Evolutionary conservation across 2,113 vertebrate genomes (phyloP).

Genomic region (Campylomormyrus numenius): DNA sequence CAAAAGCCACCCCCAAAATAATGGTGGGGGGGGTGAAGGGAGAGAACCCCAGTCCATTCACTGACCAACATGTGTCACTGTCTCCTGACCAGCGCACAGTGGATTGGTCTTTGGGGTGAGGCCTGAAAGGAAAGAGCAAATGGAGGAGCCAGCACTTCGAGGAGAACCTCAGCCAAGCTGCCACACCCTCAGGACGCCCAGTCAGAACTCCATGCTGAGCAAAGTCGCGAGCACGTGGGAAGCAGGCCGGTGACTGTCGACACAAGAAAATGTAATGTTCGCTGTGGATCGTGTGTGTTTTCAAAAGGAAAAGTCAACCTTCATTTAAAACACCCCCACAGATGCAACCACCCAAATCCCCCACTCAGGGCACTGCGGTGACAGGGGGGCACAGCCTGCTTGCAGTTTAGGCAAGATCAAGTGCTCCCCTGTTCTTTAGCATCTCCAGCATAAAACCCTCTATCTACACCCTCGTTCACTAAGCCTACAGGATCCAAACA

Average conservation of each 20-base stretch:
- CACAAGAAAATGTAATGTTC: not conserved
- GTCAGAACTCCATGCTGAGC: not conserved
- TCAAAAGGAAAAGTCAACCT: not conserved
- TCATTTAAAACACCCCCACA: not conserved
- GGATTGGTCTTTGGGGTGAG: not conserved
- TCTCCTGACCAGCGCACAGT: not conserved
- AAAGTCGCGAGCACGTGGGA: not conserved
- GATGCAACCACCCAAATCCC: not conserved
- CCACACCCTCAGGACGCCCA: not conserved
- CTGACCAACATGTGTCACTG: not conserved
- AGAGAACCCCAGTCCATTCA: not conserved
- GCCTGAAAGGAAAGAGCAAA: not conserved
- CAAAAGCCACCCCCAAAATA: not conserved
- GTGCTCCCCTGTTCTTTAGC: not conserved
- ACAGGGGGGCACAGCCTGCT: not conserved
- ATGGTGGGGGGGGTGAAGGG: not conserved
- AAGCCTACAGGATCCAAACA: not conserved
- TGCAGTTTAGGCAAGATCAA: not conserved
- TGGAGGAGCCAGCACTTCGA: not conserved
- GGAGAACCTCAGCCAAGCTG: not conserved
- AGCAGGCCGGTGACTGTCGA: not conserved
- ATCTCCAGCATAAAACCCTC: not conserved
- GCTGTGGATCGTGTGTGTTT: not conserved
- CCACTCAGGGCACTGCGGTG: not conserved
- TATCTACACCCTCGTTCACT: not conserved